Base-by-base conservation (phyloP, 2,113 vertebrate species). In the Hiodon tergisus region DNA sequence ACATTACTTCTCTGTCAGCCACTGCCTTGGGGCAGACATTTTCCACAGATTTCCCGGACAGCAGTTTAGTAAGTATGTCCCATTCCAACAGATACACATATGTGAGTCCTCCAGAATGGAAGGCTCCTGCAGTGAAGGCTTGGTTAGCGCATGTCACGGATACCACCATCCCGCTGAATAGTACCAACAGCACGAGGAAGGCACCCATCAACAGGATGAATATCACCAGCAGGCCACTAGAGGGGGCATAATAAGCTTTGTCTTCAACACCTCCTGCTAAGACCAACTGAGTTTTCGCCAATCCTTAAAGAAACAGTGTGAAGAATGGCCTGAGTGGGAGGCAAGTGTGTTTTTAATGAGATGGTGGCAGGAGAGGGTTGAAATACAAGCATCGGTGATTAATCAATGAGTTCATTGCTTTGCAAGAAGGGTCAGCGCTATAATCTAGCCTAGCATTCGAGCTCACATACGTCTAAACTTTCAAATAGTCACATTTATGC, bases 1-100 rank as follows among this genome's bases (percentile, higher is more conserved):
- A 5, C 63, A 53, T 6, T 52, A 67, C 48, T 4, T 60, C 74
- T 62, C 74, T 17, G 13, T n/a, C 58, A 60, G 57, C 48, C 68
- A 46, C 48, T 59, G 55, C 74, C 74, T 59, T 3, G 13, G 77
- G 71, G 73, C 74, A 16, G 76, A 85, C 50, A 80, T 81, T 79
- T 81, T 78, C 85, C 85, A 85, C 81, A 82, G 72, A 5, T 52
- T 73, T 55, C 78, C 51, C 53, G 81, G 69, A 76, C 81, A 78
- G 77, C 77, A 68, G 72, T 81, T 84, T 76, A 82, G 81, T 85
- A 87, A 88, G 87, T 83, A 80, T 54, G 75, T 85, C 75, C 83
- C 68, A 71, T 58, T 60, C 71, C 6, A 73, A 75, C 75, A 51
- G 5, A 7, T 57, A 52, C 7, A n/a, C 4, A 31, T 3, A 31